Base-by-base conservation (phyloP, 1,140 invertebrate genomes). In the Xylocopa sonorina region DNA sequence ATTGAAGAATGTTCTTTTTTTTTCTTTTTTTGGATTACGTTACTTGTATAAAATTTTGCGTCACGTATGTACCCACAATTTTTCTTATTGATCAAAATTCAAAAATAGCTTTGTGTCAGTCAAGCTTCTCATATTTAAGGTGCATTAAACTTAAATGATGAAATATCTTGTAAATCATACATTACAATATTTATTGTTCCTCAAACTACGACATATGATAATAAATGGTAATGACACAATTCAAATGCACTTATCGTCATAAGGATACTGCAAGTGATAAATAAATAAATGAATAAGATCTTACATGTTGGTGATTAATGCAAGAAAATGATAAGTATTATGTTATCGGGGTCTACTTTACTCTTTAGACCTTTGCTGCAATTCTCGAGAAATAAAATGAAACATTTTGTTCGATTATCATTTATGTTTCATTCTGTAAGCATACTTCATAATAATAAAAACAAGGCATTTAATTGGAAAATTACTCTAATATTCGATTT, bases 221-320 rank as follows among this genome's bases (percentile, higher is more conserved):
- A 29, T 43, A 53, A 38, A 67, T 63, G 53, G 71, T 55, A 64
- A 81, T 83, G 68, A 81, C 43, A 77, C 64, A 71, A 82, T 85
- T 78, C 74, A 82, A 85, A 85, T 82, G 80, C 71, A 58, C 58
- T 78, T 81, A 82, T 76, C 53, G 55, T 77, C 68, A 77, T 60
- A 53, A 81, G 51, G 73, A 81, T 73, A 81, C 74, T 84, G 53
- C 64, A 75, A 78, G 50, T 85, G 64, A 85, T 74, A 85, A 85
- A 85, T 82, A 85, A 85, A 85, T 84, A 84, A 41, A 46, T 71
- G 67, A 66, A 7, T 24, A 77, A 81, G 46, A 84, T 67, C 64
- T 83, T 77, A 83, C 51, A 43, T 29, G 55, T 81, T 43, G 41
- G 38, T 77, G 68, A 85, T 55, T 81, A 81, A 75, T 76, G 77